Evolutionary conservation across 2,888 invertebrate species (phyloP), one percentile per base, ranked within the genome.

Genomic region (Brachyptera putata): DNA sequence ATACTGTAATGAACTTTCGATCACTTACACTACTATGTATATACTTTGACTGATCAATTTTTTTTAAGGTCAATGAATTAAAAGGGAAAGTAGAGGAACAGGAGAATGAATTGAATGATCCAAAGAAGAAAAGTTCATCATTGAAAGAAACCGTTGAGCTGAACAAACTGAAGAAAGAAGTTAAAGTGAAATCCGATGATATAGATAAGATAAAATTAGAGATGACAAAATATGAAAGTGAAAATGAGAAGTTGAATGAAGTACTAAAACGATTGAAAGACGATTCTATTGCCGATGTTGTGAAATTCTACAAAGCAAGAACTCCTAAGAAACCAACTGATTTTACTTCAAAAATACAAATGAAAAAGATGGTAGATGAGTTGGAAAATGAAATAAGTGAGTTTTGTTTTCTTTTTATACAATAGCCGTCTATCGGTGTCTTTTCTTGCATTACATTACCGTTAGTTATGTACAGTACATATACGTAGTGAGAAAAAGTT

Each of bases 281-380:
- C 63, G 84, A 83, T 62, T 79, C 84, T 1, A 77, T 83, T n/a
- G 81, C 80, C 66, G 81, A 83, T 26, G 64, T 66, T 16, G 53
- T 64, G 3, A 66, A 68, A 39, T 69, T 68, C 57, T 81, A 86
- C 67, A 87, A 85, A 66, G 81, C 83, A 22, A 80, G 89, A 67
- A 81, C 81, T n/a, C 83, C 87, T 2, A 89, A 89, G 70, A 86
- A 85, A 69, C 79, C 85, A 7, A 86, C 86, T 5, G 89, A 90
- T 69, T 75, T 83, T 56, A 85, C 85, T 25, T 84, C 87, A 1
- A 87, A 87, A 74, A 71, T 85, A 50, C 86, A 87, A 73, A 75
- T 92, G 69, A 90, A 87, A 68, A 89, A 84, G 69, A 89, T 91
- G 85, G 85, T 94, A 1, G 87, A 89, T 61, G 93, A 95, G 65